Evolutionary conservation across 2,113 vertebrate genomes (phyloP), one percentile per base, ranked within the genome.

Genomic region (Cephalopterus ornatus): DNA sequence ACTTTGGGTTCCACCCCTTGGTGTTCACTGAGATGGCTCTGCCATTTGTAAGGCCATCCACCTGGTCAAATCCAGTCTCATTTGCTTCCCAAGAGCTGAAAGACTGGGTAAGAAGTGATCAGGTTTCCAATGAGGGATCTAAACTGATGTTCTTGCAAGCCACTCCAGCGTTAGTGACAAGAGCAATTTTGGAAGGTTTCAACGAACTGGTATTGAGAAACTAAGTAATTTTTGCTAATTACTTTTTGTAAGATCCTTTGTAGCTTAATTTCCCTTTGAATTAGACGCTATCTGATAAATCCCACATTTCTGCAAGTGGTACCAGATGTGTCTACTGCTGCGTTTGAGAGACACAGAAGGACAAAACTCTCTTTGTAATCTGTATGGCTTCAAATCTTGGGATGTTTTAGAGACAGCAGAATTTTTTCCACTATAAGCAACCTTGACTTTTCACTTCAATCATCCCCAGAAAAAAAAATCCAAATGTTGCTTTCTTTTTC

Each of bases 201-300:
- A 61, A 16, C 44, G 61, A 87, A 89, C 41, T 65, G 71, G 53
- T 62, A 85, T 53, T 70, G 62, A 92, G 67, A 83, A 88, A 75
- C 3, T 5, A 85, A 82, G 66, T 82, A 6, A 53, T 49, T 46
- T 82, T 83, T 85, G 63, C n/a, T 92, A 80, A 92, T 92, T 79
- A 42, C 58, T 88, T 65, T 21, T 46, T 70, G 4, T 73, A 88
- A 92, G 23, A 85, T 73, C 41, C 78, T 95, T 93, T 92, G 75
- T 88, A 78, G 46, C 20, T 79, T 94, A 94, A 92, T 93, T 75
- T 95, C 19, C n/a, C 46, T 85, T 70, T 85, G 71, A 88, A 73
- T 93, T 88, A 83, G 62, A 86, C 67, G 66, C 49, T 89, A 5
- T 82, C 77, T 88, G 88, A 94, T 95, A 88, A 92, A 88, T 88